phyloP scores from a whole-genome alignment of 2,797 vertebrate species.

The Phyllotis vaccarum region DNA sequence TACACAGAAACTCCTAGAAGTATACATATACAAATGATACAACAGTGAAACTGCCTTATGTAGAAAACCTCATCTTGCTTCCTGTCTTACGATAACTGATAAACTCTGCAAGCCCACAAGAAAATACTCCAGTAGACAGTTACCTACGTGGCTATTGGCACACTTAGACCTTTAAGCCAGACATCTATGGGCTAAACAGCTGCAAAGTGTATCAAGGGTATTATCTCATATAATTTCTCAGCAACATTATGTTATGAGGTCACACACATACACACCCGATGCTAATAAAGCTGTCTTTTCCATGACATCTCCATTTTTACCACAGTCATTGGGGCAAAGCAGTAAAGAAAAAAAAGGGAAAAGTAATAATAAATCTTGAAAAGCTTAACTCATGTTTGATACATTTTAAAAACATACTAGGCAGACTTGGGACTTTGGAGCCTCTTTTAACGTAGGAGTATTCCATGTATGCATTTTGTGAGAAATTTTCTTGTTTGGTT shows the following conservation, averaged over 20 bases:
- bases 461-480: background rate
- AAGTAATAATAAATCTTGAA: background rate
- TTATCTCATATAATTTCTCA: background rate
- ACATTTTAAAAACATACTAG: background rate
- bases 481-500: slow-evolving; percentile 34
- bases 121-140: background rate
- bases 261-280: background rate
- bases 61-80: background rate
- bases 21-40: slow-evolving; percentile 36
- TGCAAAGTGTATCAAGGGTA: background rate
- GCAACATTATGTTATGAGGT: background rate
- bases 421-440: background rate
- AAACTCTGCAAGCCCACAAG: background rate
- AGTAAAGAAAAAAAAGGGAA: background rate
- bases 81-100: background rate
- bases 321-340: background rate
- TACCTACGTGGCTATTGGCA: background rate
- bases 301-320: background rate
- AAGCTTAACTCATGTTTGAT: background rate
- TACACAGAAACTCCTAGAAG: background rate
- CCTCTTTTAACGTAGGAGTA: background rate
- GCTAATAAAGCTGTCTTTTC: background rate
- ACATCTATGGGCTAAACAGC: background rate
- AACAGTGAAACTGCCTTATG: background rate
- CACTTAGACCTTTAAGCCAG: background rate